Conservation (phyloP, 92 coral and sea anemone species). For the Zoanthus solanderi region DNA sequence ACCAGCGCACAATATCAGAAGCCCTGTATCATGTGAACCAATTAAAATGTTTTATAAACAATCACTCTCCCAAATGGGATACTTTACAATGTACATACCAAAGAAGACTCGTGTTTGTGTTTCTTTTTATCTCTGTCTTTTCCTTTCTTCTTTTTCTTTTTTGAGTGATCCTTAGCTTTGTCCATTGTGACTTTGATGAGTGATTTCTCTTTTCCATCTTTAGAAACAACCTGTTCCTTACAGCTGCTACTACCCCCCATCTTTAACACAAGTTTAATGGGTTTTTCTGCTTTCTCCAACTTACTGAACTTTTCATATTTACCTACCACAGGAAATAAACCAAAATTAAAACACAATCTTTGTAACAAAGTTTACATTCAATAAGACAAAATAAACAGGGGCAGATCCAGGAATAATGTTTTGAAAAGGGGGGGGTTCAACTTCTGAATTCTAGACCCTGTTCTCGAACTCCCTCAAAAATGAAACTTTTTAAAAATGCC, state of each 20-base stretch:
- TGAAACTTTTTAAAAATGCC: no score
- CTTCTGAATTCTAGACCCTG: no score
- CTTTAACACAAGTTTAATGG: conserved; percentile 92
- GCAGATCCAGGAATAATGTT: no score
- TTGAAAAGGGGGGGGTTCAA: neutral
- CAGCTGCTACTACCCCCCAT: conserved; percentile 75
- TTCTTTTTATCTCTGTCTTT: conserved; percentile 88
- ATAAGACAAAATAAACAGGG: no score
- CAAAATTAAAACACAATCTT: neutral
- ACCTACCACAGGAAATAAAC: conserved; percentile 9
- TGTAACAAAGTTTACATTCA: no score
- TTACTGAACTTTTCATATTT: conserved; percentile 62
- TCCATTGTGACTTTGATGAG: conserved; percentile 14
- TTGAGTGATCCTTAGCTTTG: conserved; percentile 81
- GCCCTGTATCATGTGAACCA: no score
- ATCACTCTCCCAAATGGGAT: neutral
- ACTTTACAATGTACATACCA: neutral
- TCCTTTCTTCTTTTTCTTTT: conserved; percentile 95
- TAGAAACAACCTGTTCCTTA: conserved; percentile 69
- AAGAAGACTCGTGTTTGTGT: conserved; percentile 66
- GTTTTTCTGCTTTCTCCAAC: conserved; percentile 76
- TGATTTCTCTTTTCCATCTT: conserved; percentile 64
- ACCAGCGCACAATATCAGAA: no score
- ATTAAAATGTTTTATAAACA: no score
- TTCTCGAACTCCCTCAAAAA: no score